phyloP scores from a whole-genome alignment of 2,113 vertebrate genomes.

The Centropus bengalensis region DNA sequence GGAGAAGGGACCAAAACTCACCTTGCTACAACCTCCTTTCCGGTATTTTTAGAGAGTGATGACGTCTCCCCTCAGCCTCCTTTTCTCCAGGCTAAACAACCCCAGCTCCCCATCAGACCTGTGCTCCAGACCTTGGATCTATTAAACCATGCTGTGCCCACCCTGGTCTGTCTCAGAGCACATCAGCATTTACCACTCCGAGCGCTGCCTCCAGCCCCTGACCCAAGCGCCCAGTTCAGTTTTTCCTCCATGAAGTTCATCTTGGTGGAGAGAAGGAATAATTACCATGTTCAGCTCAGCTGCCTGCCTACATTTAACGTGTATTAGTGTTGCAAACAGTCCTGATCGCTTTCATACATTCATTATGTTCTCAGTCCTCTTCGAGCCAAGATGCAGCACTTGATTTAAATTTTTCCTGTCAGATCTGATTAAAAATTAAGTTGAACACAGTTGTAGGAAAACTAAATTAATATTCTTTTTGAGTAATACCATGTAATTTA shows the following conservation, averaged over 20 bases:
- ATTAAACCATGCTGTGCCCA: rapidly evolving
- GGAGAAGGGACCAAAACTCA: too few species aligned
- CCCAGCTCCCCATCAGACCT: too few species aligned
- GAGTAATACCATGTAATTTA: conserved; percentile 76
- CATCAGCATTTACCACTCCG: rapidly evolving
- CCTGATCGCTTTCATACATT: conserved; percentile 30
- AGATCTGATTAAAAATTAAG: conserved; percentile 81
- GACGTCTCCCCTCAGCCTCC: too few species aligned
- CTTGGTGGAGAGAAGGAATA: conserved; percentile 54
- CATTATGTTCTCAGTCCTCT: conserved; percentile 45
- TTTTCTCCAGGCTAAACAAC: too few species aligned
- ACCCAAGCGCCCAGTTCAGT: background rate
- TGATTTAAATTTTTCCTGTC: conserved; percentile 79
- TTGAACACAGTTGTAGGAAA: conserved; percentile 74
- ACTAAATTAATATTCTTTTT: conserved; percentile 77
- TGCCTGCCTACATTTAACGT: conserved; percentile 53
- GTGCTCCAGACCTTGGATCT: too few species aligned
- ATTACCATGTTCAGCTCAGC: conserved; percentile 61
- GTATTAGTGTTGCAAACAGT: conserved; percentile 58
- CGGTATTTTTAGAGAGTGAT: too few species aligned
- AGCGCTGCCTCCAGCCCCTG: background rate
- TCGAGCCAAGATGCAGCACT: conserved; percentile 61
- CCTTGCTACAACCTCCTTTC: too few species aligned
- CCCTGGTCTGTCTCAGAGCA: rapidly evolving
- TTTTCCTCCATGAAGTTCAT: background rate